phyloP scores from a whole-genome alignment of 2,888 invertebrate species.

The Tetrapedia diversipes region DNA sequence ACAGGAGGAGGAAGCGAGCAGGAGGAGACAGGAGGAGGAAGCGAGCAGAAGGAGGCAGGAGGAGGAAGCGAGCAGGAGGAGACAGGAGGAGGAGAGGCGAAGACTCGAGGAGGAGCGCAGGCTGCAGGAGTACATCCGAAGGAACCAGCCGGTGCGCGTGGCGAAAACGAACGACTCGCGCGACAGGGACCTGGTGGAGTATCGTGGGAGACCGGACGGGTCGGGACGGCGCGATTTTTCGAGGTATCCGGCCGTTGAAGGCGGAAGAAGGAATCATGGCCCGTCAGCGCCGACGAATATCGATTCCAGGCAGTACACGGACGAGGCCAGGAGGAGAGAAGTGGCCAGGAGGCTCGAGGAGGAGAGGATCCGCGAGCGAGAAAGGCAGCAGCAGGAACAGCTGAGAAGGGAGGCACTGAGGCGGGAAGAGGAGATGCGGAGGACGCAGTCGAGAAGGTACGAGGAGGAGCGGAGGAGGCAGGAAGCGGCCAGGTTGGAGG shows the following conservation, averaged over 20 bases:
- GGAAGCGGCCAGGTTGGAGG: conserved; percentile 39
- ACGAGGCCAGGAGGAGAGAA: conserved; percentile 49
- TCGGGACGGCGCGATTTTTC: conserved; percentile 56
- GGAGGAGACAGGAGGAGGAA: conserved; percentile 49
- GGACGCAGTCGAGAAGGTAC: conserved; percentile 63
- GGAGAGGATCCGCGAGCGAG: conserved; percentile 45
- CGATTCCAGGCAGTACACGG: conserved; percentile 49
- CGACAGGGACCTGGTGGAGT: conserved; percentile 30
- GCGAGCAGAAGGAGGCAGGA: conserved; percentile 33
- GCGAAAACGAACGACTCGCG: conserved; percentile 45
- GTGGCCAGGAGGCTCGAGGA: conserved; percentile 49
- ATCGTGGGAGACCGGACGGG: conserved; percentile 57
- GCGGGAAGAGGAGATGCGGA: conserved; percentile 65
- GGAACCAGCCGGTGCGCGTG: conserved; percentile 73
- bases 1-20: conserved; percentile 55
- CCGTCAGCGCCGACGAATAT: conserved; percentile 68
- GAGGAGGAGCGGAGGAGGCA: conserved; percentile 61
- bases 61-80: too few species aligned
- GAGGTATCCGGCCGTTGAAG: conserved; percentile 37
- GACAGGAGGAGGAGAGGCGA: conserved; percentile 45
- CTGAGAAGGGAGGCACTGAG: conserved; percentile 52
- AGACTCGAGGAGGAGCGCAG: conserved; percentile 64
- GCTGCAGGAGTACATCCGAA: conserved; percentile 72
- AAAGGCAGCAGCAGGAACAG: conserved; percentile 43
- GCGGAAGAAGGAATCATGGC: conserved; percentile 63